Evolutionary conservation across 2,888 invertebrate species (phyloP).

Genomic region (Acrocyrtus sp.): DNA sequence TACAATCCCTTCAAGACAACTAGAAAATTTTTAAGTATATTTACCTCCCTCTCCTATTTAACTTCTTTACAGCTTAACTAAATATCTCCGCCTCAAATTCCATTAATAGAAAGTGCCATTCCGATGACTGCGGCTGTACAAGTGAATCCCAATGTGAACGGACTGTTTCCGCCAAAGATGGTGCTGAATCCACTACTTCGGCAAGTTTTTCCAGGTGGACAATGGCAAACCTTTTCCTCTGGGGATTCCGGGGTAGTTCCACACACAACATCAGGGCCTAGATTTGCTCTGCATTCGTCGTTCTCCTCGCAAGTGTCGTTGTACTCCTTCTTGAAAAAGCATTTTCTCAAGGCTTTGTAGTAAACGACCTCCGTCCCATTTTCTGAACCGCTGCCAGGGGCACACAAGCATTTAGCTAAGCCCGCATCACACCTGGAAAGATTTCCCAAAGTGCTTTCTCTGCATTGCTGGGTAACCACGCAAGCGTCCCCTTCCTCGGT

Average conservation of each 20-base stretch:
- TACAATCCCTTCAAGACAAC: no score
- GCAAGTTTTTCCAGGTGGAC: slow-evolving; percentile 49
- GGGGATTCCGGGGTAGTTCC: background rate
- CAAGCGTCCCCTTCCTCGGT: slow-evolving; percentile 21
- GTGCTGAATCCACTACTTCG: slow-evolving; percentile 25
- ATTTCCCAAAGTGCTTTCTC: slow-evolving; percentile 9
- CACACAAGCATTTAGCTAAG: slow-evolving; percentile 29
- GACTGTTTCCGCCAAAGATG: background rate
- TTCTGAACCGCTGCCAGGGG: no score
- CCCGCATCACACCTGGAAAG: slow-evolving; percentile 15
- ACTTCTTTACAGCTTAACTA: no score
- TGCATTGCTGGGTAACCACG: slow-evolving; percentile 32
- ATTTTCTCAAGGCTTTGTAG: slow-evolving; percentile 16
- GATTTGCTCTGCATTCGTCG: slow-evolving; percentile 41
- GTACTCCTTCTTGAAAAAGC: slow-evolving; percentile 37
- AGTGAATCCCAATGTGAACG: background rate
- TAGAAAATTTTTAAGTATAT: no score
- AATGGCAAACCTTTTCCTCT: slow-evolving; percentile 36
- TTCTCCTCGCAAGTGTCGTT: slow-evolving; percentile 38
- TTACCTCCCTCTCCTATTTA: no score
- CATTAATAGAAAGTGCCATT: background rate
- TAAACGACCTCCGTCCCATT: slow-evolving; percentile 3
- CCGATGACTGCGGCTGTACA: slow-evolving; percentile 2
- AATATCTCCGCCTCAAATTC: no score
- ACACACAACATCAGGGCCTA: slow-evolving; percentile 39